Percentiles rank a stretch among this genome's conserved stretches.
Evolutionary conservation across 2,888 invertebrate genomes (phyloP).

Genomic region (Macrosiphum euphorbiae): DNA sequence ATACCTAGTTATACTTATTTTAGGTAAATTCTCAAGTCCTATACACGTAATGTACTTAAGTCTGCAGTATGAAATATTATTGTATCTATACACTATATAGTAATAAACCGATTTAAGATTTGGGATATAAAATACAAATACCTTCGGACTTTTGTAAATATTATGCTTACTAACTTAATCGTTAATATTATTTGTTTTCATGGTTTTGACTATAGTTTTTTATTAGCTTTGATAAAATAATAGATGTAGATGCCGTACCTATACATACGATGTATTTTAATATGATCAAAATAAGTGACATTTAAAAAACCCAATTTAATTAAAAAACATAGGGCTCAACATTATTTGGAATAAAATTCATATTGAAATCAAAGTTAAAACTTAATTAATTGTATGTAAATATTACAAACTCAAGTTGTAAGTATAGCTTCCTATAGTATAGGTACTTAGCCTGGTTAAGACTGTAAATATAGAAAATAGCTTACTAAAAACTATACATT

Average conservation of each 20-base stretch:
- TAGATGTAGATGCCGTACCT: not conserved
- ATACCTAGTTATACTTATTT: no score
- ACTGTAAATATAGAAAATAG: not conserved
- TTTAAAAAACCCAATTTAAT: not conserved
- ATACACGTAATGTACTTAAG: not conserved
- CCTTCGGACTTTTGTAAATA: not conserved
- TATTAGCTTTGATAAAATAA: not conserved
- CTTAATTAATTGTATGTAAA: not conserved
- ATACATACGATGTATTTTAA: not conserved
- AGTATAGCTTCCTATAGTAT: not conserved
- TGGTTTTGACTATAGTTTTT: not conserved
- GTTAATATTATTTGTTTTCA: not conserved
- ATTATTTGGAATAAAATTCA: not conserved
- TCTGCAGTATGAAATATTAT: not conserved
- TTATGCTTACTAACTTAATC: not conserved
- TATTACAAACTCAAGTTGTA: not conserved
- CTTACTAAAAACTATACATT: not conserved
- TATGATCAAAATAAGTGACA: not conserved
- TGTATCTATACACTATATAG: not conserved
- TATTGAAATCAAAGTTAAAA: not conserved
- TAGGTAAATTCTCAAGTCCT: not conserved
- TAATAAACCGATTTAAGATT: not conserved
- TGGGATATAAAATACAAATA: not conserved
- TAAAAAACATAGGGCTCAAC: not conserved
- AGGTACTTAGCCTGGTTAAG: no score